These are phyloP conservation scores for Tyria jacobaeae DNA, from an alignment of 2,888 invertebrate species.

Conservation along the genomic window DNA sequence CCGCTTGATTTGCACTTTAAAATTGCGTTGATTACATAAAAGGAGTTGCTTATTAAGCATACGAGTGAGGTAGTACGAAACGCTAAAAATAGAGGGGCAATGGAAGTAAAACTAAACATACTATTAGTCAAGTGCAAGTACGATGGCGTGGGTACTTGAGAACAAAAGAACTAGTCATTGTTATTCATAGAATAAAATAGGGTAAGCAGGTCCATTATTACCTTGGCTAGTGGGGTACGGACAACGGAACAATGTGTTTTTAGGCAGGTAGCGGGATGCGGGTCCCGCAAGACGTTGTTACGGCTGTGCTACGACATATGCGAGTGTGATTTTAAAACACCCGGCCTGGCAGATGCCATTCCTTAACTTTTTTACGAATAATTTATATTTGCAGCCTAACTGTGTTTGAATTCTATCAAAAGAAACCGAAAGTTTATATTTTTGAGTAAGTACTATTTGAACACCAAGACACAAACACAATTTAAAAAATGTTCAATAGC, in stretches of 20 bases:
- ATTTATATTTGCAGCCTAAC: constrained; percentile 40
- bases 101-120: constrained; percentile 53
- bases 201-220: constrained; percentile 74
- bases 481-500: constrained; percentile 57
- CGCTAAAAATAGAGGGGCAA: constrained; percentile 35
- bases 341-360: constrained; percentile 70
- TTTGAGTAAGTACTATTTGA: constrained; percentile 35
- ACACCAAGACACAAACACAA: constrained; percentile 54
- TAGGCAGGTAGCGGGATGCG: constrained; percentile 80
- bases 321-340: constrained; percentile 65
- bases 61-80: constrained; percentile 27
- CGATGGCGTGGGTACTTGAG: constrained; percentile 62
- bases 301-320: constrained; percentile 65
- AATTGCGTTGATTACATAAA: constrained; percentile 56
- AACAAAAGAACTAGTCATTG: constrained; percentile 66
- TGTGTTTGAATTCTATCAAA: constrained; percentile 30
- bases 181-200: constrained; percentile 73
- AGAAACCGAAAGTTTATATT: constrained; percentile 40
- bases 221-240: constrained; percentile 53
- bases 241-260: constrained; percentile 70
- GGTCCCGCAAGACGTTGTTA: constrained; percentile 63
- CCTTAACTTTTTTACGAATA: constrained; percentile 31
- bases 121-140: constrained; percentile 63
- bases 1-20: constrained; percentile 51
- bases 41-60: constrained; percentile 45